Percentiles rank a stretch among this genome's conserved stretches.
Evolutionary conservation across 1,140 invertebrate genomes (phyloP).

Genomic region (Eriocheir sinensis): DNA sequence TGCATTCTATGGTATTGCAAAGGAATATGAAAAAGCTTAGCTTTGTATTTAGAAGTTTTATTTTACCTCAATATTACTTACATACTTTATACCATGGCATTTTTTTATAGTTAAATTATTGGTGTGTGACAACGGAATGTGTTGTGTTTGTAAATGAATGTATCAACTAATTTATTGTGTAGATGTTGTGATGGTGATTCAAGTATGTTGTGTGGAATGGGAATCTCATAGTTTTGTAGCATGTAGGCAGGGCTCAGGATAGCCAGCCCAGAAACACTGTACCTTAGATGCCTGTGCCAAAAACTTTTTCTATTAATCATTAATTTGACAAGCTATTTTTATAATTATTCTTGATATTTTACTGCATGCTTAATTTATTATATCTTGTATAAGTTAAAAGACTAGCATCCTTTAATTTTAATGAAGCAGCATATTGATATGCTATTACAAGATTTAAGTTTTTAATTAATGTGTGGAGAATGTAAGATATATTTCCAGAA

Average conservation of each 20-base stretch:
- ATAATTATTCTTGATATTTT: neutral
- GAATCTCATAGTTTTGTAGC: neutral
- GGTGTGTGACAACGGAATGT: neutral
- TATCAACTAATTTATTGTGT: neutral
- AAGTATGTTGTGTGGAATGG: neutral
- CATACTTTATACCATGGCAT: neutral
- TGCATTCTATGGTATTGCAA: too few species aligned
- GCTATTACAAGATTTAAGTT: too few species aligned
- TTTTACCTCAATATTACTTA: too few species aligned
- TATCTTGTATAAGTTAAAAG: neutral
- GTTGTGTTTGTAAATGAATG: neutral
- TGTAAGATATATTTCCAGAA: too few species aligned
- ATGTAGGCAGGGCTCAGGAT: neutral
- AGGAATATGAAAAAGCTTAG: too few species aligned
- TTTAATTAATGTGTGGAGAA: too few species aligned
- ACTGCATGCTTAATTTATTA: neutral
- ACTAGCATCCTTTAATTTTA: neutral
- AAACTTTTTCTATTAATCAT: neutral
- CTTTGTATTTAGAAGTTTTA: too few species aligned
- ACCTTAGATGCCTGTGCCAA: neutral
- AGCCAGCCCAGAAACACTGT: conserved; percentile 2
- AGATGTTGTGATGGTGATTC: neutral
- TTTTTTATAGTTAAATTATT: neutral
- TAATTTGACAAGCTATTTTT: neutral
- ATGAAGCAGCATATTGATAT: neutral